Percentiles rank a stretch among this genome's conserved stretches.
Evolutionary conservation across 2,113 vertebrate genomes (phyloP).

Genomic region (Oxyura jamaicensis): DNA sequence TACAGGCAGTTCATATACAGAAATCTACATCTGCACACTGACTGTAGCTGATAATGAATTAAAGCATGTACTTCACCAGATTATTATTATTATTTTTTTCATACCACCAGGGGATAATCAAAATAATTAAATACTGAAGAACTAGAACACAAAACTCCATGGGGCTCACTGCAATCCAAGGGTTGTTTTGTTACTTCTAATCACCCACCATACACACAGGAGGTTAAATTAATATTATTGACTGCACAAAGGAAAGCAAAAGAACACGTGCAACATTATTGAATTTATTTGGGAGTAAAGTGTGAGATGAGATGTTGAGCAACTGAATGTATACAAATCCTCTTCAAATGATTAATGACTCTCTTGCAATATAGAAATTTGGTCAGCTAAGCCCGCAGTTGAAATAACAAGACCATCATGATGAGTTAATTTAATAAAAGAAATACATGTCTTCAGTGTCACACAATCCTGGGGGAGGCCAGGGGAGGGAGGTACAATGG

Average conservation of each 20-base stretch:
- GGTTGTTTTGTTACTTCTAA: conserved; percentile 25
- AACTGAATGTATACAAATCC: conserved; percentile 15
- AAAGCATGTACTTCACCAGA: not conserved
- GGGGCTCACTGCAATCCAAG: not conserved
- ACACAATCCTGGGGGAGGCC: not conserved
- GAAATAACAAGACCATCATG: conserved; percentile 37
- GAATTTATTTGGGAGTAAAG: conserved; percentile 51
- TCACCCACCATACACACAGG: not conserved
- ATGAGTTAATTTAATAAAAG: conserved; percentile 43
- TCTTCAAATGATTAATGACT: conserved; percentile 43
- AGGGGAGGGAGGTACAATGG: not conserved
- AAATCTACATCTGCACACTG: not conserved
- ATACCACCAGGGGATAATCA: conserved; percentile 2
- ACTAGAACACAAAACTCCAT: conserved; percentile 11
- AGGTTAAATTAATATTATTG: conserved; percentile 46
- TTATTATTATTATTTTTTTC: not conserved
- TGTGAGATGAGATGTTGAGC: conserved; percentile 38
- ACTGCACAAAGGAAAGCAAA: conserved; percentile 36
- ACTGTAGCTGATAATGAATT: not conserved
- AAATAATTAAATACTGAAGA: conserved; percentile 51
- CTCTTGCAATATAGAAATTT: conserved; percentile 26
- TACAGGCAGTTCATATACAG: not conserved
- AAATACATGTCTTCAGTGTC: not conserved
- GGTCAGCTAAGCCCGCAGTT: conserved; percentile 14
- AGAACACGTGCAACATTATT: conserved; percentile 3